Evolutionary conservation across 2,888 invertebrate species (phyloP), one percentile per base, ranked within the genome.

Genomic region (Choreutis nemorana): DNA sequence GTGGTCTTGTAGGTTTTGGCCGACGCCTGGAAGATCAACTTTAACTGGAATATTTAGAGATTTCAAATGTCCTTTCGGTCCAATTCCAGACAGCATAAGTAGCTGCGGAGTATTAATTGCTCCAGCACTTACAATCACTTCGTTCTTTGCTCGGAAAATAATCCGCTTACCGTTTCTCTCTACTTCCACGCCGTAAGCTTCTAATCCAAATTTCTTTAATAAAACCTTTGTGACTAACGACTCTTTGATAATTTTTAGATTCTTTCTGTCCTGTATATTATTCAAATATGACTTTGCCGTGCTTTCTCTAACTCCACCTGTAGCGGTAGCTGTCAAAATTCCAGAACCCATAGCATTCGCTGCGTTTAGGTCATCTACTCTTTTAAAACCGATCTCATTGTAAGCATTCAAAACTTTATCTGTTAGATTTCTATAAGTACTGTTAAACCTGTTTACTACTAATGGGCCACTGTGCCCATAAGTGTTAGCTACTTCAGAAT

Each of bases 1-100:
- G 43, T 83, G 83, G 37, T 83, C 83, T 42, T 82, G 80, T n/a
- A 83, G 57, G 47, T 82, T 80, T 35, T 63, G 44, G 0, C 83
- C 83, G 0, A 83, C 83, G 1, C 59, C 71, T 0, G 65, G 60
- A 3, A 60, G 62, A 39, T 82, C 53, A 9, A 63, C 47, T 23
- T 67, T 37, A 1, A 67, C 54, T 0, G 42, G 6, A 24, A 81
- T 73, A 6, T 64, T 58, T 5, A 65, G 55, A 1, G 58, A 25
- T 4, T 34, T 26, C 1, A 67, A 33, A 14, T 66, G 53, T 2
- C 48, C 37, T 15, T 35, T 47, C 1, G 77, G 70, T 1, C 83
- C 83, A 2, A 83, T 48, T 11, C 83, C 82, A 2, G 82, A 82
- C 1, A 82, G 40, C 51, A 68, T 60, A 2, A 75, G 40, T 3